These are phyloP conservation scores for Cheumatopsyche charites DNA, from an alignment of 1,140 invertebrate genomes.

Conservation along the genomic window DNA sequence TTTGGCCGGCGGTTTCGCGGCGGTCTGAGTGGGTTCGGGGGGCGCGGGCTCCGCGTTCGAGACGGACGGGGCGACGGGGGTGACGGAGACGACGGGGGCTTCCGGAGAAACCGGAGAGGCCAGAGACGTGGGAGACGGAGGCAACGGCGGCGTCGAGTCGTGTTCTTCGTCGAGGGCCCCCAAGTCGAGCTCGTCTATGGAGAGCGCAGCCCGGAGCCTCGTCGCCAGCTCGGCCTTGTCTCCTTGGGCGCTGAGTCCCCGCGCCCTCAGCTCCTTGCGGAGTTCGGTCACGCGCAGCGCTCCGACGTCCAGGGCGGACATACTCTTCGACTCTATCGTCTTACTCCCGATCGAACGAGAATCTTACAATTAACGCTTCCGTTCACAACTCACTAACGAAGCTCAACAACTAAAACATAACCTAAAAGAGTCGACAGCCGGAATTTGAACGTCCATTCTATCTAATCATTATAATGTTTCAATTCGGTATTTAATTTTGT, in stretches of 20 bases:
- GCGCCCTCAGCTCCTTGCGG: conserved; percentile 77
- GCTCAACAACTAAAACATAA: too few relatives aligned
- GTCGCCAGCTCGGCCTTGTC: conserved; percentile 82
- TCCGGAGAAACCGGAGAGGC: conserved; percentile 62
- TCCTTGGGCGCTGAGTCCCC: conserved; percentile 73
- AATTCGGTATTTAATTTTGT: too few relatives aligned
- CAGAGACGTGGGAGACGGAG: conserved; percentile 52
- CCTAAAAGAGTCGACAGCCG: too few relatives aligned
- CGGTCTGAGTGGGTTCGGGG: conserved; percentile 37
- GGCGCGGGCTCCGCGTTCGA: neutral
- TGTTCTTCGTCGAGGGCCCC: conserved; percentile 51
- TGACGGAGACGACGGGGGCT: conserved; percentile 62
- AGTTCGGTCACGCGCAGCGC: conserved; percentile 74
- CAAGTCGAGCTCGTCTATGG: conserved; percentile 55
- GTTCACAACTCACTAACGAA: too few relatives aligned
- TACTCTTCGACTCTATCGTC: too few relatives aligned
- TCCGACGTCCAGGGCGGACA: conserved; percentile 32
- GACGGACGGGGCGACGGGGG: conserved; percentile 14
- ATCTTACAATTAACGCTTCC: too few relatives aligned
- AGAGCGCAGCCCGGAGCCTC: conserved; percentile 70
- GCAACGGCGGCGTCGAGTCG: conserved; percentile 57
- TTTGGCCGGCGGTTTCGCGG: conserved; percentile 56
- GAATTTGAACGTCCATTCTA: too few relatives aligned
- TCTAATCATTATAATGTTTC: too few relatives aligned
- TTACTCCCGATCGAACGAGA: too few relatives aligned